Evolutionary conservation across 1,140 invertebrate species (phyloP).

Genomic region (Carposina sasakii): DNA sequence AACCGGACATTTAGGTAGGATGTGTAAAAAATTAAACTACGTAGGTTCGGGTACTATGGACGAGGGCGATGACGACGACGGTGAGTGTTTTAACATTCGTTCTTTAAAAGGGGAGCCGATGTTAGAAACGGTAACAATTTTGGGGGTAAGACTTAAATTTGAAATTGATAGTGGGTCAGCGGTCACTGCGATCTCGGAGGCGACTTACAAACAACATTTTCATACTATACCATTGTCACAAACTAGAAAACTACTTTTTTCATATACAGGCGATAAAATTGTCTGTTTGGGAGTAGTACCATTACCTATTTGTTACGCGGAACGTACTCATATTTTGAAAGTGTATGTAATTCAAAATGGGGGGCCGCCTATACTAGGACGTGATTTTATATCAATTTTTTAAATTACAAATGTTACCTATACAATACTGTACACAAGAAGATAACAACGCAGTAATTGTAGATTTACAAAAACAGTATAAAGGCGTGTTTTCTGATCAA

Average conservation of each 20-base stretch:
- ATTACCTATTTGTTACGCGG: neutral
- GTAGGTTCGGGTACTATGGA: neutral
- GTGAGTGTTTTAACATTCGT: neutral
- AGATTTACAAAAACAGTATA: neutral
- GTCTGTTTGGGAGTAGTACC: neutral
- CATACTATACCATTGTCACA: neutral
- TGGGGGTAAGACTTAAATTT: neutral
- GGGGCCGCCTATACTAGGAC: neutral
- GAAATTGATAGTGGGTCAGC: slow-evolving; percentile 2
- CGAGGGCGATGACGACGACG: neutral
- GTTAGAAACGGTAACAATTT: neutral
- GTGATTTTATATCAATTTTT: slow-evolving; percentile 1
- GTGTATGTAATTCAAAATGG: neutral
- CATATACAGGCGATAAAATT: neutral
- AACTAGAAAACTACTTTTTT: neutral
- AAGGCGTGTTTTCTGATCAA: neutral
- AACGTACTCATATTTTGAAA: neutral
- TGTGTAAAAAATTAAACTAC: neutral
- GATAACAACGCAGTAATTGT: neutral
- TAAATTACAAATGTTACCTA: neutral
- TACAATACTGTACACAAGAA: neutral
- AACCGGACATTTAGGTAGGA: neutral
- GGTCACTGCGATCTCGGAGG: neutral
- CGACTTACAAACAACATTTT: neutral
- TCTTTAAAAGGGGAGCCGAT: neutral